Conservation (phyloP, 37 sponge, comb jelly and placozoan genomes). For the Hexactinellida sp. region DNA sequence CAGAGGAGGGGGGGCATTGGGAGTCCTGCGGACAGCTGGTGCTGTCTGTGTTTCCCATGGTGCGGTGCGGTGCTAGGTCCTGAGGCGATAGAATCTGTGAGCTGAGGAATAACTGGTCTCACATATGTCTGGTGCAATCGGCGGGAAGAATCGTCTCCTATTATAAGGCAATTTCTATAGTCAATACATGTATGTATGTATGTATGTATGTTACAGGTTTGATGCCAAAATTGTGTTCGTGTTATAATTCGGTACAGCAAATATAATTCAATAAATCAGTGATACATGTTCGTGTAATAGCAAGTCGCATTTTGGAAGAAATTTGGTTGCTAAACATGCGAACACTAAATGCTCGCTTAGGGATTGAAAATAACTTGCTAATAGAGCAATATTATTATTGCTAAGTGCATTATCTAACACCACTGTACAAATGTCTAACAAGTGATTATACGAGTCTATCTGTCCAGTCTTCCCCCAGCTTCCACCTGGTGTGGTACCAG, state of each 20-base stretch:
- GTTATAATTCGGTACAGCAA: no score
- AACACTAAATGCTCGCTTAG: no score
- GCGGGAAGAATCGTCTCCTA: neutral
- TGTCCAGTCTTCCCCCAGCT: neutral
- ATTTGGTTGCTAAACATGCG: no score
- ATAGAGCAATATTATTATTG: no score
- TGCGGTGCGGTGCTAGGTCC: neutral
- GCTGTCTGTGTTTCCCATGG: neutral
- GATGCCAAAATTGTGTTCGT: no score
- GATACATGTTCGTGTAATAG: no score
- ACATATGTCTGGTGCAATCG: neutral
- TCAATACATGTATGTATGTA: no score
- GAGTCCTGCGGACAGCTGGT: neutral
- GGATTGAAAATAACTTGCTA: no score
- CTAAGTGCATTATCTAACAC: no score
- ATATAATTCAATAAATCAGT: no score
- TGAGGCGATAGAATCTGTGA: neutral
- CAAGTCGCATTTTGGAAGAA: no score
- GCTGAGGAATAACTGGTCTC: neutral
- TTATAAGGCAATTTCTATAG: neutral
- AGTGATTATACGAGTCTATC: neutral
- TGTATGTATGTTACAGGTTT: no score
- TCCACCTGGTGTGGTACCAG: neutral
- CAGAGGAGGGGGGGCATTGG: neutral
- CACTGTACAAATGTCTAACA: neutral